phyloP scores from a whole-genome alignment of 2,797 vertebrate genomes.

The Cossypha niveicapilla region DNA sequence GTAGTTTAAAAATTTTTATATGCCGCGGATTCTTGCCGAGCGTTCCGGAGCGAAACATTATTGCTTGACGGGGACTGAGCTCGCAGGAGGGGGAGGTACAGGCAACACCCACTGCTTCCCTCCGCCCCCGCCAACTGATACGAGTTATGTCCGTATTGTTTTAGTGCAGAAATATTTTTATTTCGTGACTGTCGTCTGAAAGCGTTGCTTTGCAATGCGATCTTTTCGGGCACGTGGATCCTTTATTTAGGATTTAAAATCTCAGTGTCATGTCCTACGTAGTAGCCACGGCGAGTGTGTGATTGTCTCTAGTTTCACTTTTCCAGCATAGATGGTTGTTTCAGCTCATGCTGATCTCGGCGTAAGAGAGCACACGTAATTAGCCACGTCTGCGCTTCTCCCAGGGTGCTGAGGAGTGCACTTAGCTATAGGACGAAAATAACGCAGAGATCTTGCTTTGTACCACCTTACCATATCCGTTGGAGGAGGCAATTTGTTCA shows the following conservation, averaged over 20 bases:
- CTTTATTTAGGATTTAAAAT: background rate
- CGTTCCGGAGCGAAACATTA: background rate
- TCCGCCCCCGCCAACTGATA: too few species aligned
- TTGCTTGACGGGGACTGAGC: background rate
- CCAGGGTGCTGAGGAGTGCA: background rate
- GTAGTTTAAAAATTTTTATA: fast-evolving
- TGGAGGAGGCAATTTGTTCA: background rate
- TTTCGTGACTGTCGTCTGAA: background rate
- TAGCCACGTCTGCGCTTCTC: background rate
- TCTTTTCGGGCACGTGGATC: background rate
- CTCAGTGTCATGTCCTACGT: background rate
- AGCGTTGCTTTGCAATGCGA: fast-evolving
- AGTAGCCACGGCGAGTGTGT: background rate
- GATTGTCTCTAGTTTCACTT: background rate
- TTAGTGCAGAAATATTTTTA: background rate
- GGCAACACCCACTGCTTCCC: background rate
- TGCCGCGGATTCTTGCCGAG: background rate
- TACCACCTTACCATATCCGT: fast-evolving
- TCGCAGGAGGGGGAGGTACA: background rate
- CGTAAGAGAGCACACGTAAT: background rate
- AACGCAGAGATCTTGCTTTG: background rate
- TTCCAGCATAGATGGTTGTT: background rate
- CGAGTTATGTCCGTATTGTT: fast-evolving
- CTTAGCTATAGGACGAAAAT: background rate
- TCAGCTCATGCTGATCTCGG: background rate